Evolutionary conservation across 2,113 vertebrate genomes (phyloP).

Genomic region (Amblyopsis rosae): DNA sequence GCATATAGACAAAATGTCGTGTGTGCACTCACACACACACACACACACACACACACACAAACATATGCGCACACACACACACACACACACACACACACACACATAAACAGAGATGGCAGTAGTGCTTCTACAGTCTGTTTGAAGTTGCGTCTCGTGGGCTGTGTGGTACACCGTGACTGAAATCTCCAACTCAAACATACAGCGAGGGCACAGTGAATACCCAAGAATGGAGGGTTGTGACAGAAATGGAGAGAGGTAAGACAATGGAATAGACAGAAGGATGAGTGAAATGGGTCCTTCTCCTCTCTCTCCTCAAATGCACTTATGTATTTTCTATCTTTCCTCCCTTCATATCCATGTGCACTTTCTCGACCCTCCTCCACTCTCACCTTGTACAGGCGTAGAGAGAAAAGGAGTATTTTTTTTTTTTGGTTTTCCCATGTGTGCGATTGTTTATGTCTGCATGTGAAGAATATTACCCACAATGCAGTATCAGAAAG

Average conservation of each 20-base stretch:
- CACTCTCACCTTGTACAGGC: conserved; percentile 26
- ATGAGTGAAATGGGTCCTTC: conserved; percentile 29
- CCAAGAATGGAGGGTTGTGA: too few relatives aligned
- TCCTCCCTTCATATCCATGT: conserved; percentile 4
- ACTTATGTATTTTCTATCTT: conserved; percentile 50
- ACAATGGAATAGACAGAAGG: conserved; percentile 46
- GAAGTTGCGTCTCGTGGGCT: conserved; percentile 70
- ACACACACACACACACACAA: conserved; percentile 19
- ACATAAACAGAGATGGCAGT: conserved; percentile 48
- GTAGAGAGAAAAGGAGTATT: conserved; percentile 39
- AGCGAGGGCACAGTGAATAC: conserved; percentile 11
- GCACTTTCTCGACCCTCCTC: background rate
- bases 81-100: conserved; percentile 18
- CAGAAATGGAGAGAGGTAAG: background rate
- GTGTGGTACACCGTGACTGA: conserved; percentile 49
- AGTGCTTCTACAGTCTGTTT: conserved; percentile 73
- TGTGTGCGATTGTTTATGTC: conserved; percentile 51
- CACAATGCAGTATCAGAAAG: conserved; percentile 34
- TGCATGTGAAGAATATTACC: conserved; percentile 50
- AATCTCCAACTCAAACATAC: conserved; percentile 66
- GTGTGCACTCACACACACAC: conserved; percentile 26
- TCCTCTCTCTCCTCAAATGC: conserved; percentile 56
- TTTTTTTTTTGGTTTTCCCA: conserved; percentile 11
- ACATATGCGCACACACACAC: conserved; percentile 18
- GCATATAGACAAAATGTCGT: background rate